Percentiles rank a stretch among this genome's conserved stretches.
Evolutionary conservation across 2,797 vertebrate genomes (phyloP).

Genomic region (Scolopax rusticola): DNA sequence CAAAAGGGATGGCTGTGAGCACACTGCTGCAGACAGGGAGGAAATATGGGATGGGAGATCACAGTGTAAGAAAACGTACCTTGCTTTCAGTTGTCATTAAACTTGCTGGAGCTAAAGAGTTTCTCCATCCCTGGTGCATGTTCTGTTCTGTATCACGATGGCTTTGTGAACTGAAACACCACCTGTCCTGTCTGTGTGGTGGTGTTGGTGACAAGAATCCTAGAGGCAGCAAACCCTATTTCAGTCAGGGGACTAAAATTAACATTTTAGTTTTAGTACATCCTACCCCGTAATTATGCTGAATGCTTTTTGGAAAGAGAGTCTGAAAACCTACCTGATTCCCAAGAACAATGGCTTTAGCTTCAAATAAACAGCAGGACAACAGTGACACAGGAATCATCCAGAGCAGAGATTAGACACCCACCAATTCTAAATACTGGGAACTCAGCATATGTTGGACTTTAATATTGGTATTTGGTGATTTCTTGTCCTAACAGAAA

Average conservation of each 20-base stretch:
- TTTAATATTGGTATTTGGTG: neutral
- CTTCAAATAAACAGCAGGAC: neutral
- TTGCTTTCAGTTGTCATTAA: neutral
- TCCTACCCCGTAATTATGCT: neutral
- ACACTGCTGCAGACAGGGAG: neutral
- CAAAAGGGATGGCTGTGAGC: neutral
- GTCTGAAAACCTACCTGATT: slow-evolving; percentile 6
- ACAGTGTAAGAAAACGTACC: neutral
- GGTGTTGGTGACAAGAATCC: neutral
- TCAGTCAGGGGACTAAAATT: neutral
- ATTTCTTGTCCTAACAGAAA: neutral
- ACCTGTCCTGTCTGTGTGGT: neutral
- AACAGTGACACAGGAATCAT: neutral
- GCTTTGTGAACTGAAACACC: neutral
- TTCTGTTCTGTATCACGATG: neutral
- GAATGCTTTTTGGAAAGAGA: neutral
- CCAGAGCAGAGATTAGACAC: neutral
- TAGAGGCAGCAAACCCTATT: neutral
- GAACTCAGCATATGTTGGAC: neutral
- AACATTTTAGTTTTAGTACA: slow-evolving; percentile 14
- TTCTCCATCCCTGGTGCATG: neutral
- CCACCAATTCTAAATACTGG: neutral
- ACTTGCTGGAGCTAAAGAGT: neutral
- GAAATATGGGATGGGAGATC: neutral
- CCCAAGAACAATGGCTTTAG: neutral